Percentiles rank a stretch among this genome's conserved stretches.
Evolutionary conservation across 2,113 vertebrate species (phyloP).

Genomic region (Centropus unirufus): DNA sequence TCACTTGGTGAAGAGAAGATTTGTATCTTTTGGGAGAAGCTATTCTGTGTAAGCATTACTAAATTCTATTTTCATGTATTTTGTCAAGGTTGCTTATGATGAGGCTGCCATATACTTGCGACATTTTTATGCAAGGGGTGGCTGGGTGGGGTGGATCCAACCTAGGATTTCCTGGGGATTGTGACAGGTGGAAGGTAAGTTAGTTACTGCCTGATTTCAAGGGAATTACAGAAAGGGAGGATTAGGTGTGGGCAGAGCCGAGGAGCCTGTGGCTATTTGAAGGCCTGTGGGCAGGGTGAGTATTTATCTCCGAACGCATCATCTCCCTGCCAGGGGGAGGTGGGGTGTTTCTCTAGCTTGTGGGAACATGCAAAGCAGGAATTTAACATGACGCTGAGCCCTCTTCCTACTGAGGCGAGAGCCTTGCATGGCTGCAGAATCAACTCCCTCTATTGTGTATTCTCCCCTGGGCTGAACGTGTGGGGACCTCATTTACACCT

Average conservation of each 20-base stretch:
- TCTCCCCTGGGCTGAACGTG: neutral
- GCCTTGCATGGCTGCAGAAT: neutral
- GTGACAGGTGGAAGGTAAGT: constrained; percentile 52
- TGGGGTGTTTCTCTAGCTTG: constrained; percentile 49
- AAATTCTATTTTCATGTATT: neutral
- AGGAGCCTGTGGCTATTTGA: constrained; percentile 4
- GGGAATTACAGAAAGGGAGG: constrained; percentile 59
- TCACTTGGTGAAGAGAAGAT: neutral
- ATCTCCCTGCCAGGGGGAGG: constrained; percentile 7
- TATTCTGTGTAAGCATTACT: neutral
- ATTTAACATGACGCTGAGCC: neutral
- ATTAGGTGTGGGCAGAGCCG: constrained; percentile 50
- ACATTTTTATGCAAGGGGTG: constrained; percentile 17
- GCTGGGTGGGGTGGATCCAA: constrained; percentile 36
- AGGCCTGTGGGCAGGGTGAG: constrained; percentile 69
- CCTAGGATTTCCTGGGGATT: constrained; percentile 45
- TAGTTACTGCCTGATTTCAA: constrained; percentile 37
- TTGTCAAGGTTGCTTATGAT: neutral
- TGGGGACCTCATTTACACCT: rapidly evolving
- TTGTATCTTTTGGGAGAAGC: neutral
- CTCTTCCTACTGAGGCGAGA: neutral
- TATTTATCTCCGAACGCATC: neutral
- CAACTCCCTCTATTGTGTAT: neutral
- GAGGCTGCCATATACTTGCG: neutral
- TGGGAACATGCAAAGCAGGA: constrained; percentile 42